Conservation (phyloP, 2,797 vertebrate genomes). For the Sphenopsis melanotis region DNA sequence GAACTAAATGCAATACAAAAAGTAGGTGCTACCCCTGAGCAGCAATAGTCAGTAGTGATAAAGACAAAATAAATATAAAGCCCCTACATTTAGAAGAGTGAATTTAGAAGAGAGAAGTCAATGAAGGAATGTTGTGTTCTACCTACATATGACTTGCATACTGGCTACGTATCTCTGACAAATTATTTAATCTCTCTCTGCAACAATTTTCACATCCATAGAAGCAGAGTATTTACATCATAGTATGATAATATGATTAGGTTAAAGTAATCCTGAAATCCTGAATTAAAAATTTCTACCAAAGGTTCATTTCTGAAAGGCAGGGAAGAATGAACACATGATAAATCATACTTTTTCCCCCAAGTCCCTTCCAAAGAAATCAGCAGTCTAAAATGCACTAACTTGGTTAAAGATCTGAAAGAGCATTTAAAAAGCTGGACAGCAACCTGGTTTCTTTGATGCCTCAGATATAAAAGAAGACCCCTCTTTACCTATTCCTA, state of each 20-base stretch:
- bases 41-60: neutral
- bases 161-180: neutral
- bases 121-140: neutral
- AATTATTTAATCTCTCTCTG: neutral
- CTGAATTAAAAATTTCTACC: neutral
- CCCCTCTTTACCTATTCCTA: constrained; percentile 91
- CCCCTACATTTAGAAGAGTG: neutral
- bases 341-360: neutral
- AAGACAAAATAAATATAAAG: neutral
- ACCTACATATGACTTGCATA: neutral
- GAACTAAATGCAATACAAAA: neutral
- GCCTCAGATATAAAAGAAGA: neutral
- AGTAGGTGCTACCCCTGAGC: neutral
- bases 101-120: neutral
- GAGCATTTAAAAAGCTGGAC: neutral
- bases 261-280: neutral
- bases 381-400: neutral
- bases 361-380: neutral
- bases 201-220: neutral
- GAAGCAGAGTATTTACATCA: neutral
- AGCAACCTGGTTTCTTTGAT: neutral
- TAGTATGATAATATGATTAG: neutral
- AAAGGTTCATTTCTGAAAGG: neutral
- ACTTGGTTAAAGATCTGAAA: neutral
- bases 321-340: neutral